Percentiles rank a stretch among this genome's conserved stretches.
Conservation (phyloP, 1,140 invertebrate genomes). For the Condylostylus longicornis region DNA sequence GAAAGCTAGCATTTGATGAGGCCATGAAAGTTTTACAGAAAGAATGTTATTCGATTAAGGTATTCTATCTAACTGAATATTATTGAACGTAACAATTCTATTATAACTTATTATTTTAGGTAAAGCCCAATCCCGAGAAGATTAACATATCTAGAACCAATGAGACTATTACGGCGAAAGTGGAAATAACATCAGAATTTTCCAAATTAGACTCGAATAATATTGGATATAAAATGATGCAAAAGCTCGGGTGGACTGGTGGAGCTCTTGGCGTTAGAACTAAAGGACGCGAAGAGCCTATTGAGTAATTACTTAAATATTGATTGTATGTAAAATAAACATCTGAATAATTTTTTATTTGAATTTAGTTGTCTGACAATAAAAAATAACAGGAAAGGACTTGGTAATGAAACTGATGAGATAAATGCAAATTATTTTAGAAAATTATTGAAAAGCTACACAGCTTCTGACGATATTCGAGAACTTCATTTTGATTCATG, state of each 20-base stretch:
- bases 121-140: conserved; percentile 17
- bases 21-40: conserved; percentile 32
- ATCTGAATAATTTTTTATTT: conserved; percentile 1
- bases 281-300: conserved; percentile 50
- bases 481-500: conserved; percentile 51
- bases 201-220: conserved; percentile 34
- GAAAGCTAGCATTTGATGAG: conserved; percentile 28
- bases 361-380: conserved; percentile 21
- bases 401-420: conserved; percentile 22
- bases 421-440: conserved; percentile 32
- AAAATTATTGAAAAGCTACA: conserved; percentile 36
- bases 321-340: neutral
- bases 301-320: conserved; percentile 32
- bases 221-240: conserved; percentile 54
- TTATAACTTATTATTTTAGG: too few species aligned
- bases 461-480: conserved; percentile 35
- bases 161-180: conserved; percentile 18
- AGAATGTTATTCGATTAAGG: conserved; percentile 39
- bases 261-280: conserved; percentile 54
- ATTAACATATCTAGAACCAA: conserved; percentile 24
- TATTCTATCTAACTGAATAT: too few species aligned
- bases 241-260: conserved; percentile 67
- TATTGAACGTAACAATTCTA: too few species aligned
- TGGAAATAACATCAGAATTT: conserved; percentile 16
- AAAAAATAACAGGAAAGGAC: conserved; percentile 22